phyloP scores from a whole-genome alignment of 2,888 invertebrate genomes.

The Idaea straminata region DNA sequence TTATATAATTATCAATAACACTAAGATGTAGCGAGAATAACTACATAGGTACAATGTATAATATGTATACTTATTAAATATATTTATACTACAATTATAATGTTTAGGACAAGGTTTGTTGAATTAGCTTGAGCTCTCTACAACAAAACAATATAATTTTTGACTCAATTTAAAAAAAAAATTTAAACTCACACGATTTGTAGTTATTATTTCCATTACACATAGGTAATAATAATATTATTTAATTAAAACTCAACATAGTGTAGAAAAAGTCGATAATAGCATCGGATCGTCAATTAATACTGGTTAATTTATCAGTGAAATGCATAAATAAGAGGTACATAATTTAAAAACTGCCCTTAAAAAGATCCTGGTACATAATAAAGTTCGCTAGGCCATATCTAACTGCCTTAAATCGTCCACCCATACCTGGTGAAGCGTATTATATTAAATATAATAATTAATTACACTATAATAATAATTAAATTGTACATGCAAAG shows the following conservation, averaged over 20 bases:
- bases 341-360: conserved; percentile 51
- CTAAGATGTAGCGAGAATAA: neutral
- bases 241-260: conserved; percentile 2
- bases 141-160: conserved; percentile 28
- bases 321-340: conserved; percentile 42
- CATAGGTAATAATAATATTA: neutral
- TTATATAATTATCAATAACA: too few species aligned
- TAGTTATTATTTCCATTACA: conserved; percentile 20
- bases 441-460: conserved; percentile 36
- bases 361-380: conserved; percentile 21
- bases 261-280: conserved; percentile 19
- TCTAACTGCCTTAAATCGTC: conserved; percentile 28
- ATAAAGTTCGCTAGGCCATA: conserved; percentile 47
- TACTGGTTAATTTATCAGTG: conserved; percentile 54
- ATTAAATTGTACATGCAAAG: conserved; percentile 57
- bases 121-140: conserved; percentile 12
- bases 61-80: neutral
- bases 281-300: conserved; percentile 36
- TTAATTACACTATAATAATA: conserved; percentile 24
- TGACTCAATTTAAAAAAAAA: too few species aligned
- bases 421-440: conserved; percentile 41
- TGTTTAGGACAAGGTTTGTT: neutral
- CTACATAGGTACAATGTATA: conserved; percentile 15
- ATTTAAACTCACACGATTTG: conserved; percentile 2
- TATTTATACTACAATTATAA: neutral